A percentile compares a stretch with the other conserved stretches of the same genome.
Evolutionary conservation across 2,797 vertebrate genomes (phyloP).

Genomic region (Schizopygopsis pylzovi): DNA sequence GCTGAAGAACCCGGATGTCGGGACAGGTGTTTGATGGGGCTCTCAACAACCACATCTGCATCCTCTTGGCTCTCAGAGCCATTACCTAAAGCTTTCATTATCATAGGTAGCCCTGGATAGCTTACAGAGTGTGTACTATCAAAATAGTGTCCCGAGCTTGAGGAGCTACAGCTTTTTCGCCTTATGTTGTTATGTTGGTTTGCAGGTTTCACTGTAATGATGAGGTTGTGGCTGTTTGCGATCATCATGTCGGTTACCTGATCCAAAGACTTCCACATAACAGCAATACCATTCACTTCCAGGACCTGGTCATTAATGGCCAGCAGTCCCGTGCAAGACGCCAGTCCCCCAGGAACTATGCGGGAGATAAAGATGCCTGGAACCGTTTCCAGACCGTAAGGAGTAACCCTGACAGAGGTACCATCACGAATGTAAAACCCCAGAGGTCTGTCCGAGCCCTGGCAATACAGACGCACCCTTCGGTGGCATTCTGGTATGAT

Average conservation of each 20-base stretch:
- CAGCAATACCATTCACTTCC: conserved; percentile 88
- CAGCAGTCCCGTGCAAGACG: conserved; percentile 84
- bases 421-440: conserved; percentile 88
- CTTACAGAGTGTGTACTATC: conserved; percentile 77
- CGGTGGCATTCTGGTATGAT: conserved; percentile 85
- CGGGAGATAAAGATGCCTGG: conserved; percentile 87
- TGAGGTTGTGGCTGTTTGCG: conserved; percentile 87
- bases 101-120: conserved; percentile 65
- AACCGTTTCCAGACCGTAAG: conserved; percentile 84
- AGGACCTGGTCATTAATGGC: conserved; percentile 87
- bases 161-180: conserved; percentile 73
- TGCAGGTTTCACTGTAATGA: conserved; percentile 86
- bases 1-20: conserved; percentile 67
- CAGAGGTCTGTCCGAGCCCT: conserved; percentile 83
- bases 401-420: conserved; percentile 81
- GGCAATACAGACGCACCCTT: conserved; percentile 82
- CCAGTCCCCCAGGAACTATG: conserved; percentile 85
- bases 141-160: conserved; percentile 75
- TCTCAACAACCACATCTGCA: conserved; percentile 82
- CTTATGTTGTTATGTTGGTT: conserved; percentile 87
- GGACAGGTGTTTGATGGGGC: conserved; percentile 72
- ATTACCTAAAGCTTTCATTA: conserved; percentile 69
- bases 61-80: conserved; percentile 85
- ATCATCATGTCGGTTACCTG: conserved; percentile 92
- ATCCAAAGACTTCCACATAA: conserved; percentile 84